Percentiles rank a stretch among this genome's conserved stretches.
Evolutionary conservation across 53 echinoderm and acorn worm species (phyloP).

Genomic region (Pentamera pediparva): DNA sequence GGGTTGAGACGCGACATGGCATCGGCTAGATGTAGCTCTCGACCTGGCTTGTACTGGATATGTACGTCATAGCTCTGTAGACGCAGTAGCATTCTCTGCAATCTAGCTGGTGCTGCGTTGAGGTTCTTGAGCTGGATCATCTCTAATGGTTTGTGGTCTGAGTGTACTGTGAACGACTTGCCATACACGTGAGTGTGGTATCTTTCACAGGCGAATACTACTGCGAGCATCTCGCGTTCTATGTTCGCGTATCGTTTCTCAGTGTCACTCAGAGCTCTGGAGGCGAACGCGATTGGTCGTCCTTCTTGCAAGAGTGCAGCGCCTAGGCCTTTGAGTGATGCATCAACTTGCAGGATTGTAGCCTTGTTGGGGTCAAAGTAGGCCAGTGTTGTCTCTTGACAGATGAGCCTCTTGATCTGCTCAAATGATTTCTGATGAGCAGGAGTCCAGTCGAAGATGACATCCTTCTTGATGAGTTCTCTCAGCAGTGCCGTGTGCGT

Average conservation of each 20-base stretch:
- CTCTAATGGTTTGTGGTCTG: constrained; percentile 49
- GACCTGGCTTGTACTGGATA: constrained; percentile 30
- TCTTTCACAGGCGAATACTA: constrained; percentile 13
- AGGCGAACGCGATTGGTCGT: constrained; percentile 3
- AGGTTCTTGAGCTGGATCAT: constrained; percentile 50
- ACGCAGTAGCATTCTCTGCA: constrained; percentile 40
- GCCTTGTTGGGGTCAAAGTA: constrained; percentile 60
- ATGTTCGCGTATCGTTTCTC: constrained; percentile 19
- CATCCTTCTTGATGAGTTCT: constrained; percentile 37
- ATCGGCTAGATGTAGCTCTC: background rate
- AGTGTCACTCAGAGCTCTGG: constrained; percentile 1
- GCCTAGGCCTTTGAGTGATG: constrained; percentile 1
- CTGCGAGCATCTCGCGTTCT: constrained; percentile 6
- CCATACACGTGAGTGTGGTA: constrained; percentile 20
- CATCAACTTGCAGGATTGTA: constrained; percentile 32
- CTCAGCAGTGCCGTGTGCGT: constrained; percentile 30
- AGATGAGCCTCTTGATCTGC: constrained; percentile 33
- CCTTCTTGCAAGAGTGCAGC: background rate
- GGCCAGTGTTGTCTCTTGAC: constrained; percentile 27
- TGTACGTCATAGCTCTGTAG: constrained; percentile 43
- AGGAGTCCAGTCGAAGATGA: constrained; percentile 33
- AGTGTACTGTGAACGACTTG: background rate
- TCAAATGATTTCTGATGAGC: constrained; percentile 52
- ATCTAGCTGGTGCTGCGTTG: constrained; percentile 39
- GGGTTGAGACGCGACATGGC: background rate